A percentile compares a stretch with the other conserved stretches of the same genome.
phyloP scores from a whole-genome alignment of 2,888 invertebrate species.

The Psylliodes chrysocephalus region DNA sequence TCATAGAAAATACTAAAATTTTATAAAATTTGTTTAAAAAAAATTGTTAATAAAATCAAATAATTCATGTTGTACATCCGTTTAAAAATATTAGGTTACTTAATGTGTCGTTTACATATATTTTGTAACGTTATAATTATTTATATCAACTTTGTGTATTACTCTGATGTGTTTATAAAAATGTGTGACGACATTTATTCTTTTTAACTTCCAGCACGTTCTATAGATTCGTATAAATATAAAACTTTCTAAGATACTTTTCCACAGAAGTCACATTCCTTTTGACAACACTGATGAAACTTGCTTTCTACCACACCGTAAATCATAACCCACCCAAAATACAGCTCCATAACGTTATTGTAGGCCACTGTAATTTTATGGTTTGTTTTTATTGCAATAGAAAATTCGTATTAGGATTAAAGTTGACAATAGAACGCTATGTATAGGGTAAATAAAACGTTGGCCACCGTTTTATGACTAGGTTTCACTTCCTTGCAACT shows the following conservation, averaged over 20 bases:
- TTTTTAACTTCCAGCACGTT: too few species aligned
- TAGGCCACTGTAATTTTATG: constrained; percentile 47
- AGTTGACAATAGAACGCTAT: constrained; percentile 31
- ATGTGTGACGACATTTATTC: too few species aligned
- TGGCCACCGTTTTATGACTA: constrained; percentile 51
- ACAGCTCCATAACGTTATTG: constrained; percentile 30
- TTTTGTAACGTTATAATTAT: too few species aligned
- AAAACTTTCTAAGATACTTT: constrained; percentile 9
- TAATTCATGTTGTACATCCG: too few species aligned
- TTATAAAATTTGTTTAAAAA: too few species aligned
- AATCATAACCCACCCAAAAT: constrained; percentile 34
- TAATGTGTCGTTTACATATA: too few species aligned
- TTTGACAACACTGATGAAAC: constrained; percentile 19
- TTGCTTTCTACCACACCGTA: constrained; percentile 42
- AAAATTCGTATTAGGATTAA: constrained; percentile 40
- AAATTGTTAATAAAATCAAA: too few species aligned
- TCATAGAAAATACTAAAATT: too few species aligned
- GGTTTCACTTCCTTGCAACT: constrained; percentile 46
- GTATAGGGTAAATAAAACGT: constrained; percentile 35
- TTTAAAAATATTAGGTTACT: too few species aligned
- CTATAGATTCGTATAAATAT: too few species aligned
- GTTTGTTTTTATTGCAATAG: constrained; percentile 52
- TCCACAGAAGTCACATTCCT: constrained; percentile 13
- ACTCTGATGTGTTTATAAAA: too few species aligned
- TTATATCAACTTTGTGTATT: too few species aligned